A percentile compares a stretch with the other conserved stretches of the same genome.
These are phyloP conservation scores for Leptodactylus fallax DNA, from an alignment of 2,797 vertebrate species.

Conservation along the genomic window DNA sequence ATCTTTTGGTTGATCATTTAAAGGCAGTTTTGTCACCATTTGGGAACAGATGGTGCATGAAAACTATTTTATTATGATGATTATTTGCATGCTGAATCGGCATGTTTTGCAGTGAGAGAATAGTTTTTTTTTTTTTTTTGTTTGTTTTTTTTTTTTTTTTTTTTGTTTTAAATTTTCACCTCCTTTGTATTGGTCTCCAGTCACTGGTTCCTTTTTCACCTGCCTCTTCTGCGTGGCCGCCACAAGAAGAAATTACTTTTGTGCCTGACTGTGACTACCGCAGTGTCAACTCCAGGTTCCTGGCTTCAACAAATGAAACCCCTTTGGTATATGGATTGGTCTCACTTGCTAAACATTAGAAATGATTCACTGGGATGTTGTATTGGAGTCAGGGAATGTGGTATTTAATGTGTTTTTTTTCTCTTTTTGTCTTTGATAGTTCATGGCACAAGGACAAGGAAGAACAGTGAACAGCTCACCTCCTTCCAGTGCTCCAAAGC, in stretches of 20 bases:
- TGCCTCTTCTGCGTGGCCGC: constrained; percentile 14
- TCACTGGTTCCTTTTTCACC: constrained; percentile 14
- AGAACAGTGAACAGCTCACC: constrained; percentile 79
- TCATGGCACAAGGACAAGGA: constrained; percentile 89
- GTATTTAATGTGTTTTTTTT: not conserved
- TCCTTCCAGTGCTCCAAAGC: constrained; percentile 81
- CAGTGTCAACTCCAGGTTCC: constrained; percentile 32
- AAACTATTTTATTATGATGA: not conserved
- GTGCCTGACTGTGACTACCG: constrained; percentile 32
- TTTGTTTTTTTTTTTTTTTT: not conserved
- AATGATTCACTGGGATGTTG: not conserved
- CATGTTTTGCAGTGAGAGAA: constrained; percentile 9
- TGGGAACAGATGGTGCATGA: not conserved
- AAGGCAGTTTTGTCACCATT: not conserved
- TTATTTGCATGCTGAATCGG: constrained; percentile 42
- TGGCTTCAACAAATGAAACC: constrained; percentile 28
- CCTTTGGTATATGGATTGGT: constrained; percentile 46
- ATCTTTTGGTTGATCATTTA: not conserved
- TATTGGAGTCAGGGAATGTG: not conserved
- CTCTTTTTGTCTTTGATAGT: constrained; percentile 73
- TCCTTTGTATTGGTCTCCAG: constrained; percentile 53
- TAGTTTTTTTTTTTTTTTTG: not conserved
- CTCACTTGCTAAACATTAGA: not conserved
- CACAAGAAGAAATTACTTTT: constrained; percentile 40
- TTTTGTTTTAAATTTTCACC: not conserved